Conservation (phyloP, 1,140 invertebrate genomes). For the Halesus radiatus region DNA sequence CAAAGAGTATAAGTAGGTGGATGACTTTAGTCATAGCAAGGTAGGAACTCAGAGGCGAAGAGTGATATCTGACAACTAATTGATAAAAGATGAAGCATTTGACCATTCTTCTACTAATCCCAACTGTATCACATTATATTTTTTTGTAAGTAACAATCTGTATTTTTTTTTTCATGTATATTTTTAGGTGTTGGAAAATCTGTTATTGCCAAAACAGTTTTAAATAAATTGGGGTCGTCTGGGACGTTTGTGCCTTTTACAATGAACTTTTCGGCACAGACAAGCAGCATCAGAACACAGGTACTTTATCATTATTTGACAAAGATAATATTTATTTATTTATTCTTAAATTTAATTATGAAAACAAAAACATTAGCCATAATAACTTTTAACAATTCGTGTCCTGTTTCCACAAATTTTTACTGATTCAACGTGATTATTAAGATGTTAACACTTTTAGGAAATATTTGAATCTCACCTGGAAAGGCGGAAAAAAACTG, state of each 20-base stretch:
- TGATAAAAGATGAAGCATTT: too few relatives aligned
- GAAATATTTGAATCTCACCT: constrained; percentile 85
- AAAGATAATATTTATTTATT: background rate
- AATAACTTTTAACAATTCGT: background rate
- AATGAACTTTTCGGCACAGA: constrained; percentile 92
- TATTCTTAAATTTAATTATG: too few relatives aligned
- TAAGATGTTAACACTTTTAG: constrained; percentile 61
- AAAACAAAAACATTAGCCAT: too few relatives aligned
- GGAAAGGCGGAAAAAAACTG: constrained; percentile 85
- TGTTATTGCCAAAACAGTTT: constrained; percentile 81
- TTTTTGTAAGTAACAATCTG: too few relatives aligned
- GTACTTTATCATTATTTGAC: constrained; percentile 50
- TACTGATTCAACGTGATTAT: background rate
- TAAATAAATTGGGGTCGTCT: constrained; percentile 75
- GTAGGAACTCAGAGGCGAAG: too few relatives aligned
- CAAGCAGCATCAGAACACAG: constrained; percentile 82
- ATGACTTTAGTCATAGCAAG: too few relatives aligned
- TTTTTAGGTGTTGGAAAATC: constrained; percentile 87
- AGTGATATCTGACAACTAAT: too few relatives aligned
- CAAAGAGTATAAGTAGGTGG: too few relatives aligned
- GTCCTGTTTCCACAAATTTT: background rate
- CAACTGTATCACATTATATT: too few relatives aligned
- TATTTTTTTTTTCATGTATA: background rate
- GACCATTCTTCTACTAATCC: too few relatives aligned
- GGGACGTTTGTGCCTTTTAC: constrained; percentile 80